Percentiles rank a stretch among this genome's conserved stretches.
These are phyloP conservation scores for Aporrectodea caliginosa DNA, from an alignment of 1,140 invertebrate genomes.

Conservation along the genomic window DNA sequence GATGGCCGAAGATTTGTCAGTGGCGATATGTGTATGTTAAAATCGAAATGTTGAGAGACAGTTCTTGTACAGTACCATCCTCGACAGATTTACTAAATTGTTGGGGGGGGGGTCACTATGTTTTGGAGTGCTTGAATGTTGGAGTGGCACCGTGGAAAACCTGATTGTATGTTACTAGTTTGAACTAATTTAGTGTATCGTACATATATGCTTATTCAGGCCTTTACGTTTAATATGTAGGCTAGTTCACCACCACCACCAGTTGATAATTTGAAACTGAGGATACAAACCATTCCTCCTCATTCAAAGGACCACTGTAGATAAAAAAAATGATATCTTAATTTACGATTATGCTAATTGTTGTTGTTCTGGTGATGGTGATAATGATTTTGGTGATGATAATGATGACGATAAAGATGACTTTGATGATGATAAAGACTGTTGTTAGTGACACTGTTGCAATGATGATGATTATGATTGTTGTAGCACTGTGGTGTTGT, in stretches of 20 bases:
- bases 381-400: background rate
- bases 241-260: background rate
- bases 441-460: background rate
- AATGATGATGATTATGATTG: background rate
- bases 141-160: background rate
- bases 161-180: too few relatives aligned
- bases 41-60: background rate
- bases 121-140: too few relatives aligned
- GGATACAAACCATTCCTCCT: too few relatives aligned
- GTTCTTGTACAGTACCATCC: too few relatives aligned
- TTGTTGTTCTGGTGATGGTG: background rate
- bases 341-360: background rate
- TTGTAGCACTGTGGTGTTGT: background rate
- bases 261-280: too few relatives aligned
- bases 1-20: background rate
- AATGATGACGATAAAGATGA: background rate
- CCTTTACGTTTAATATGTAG: background rate
- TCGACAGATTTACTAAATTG: background rate
- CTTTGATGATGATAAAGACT: background rate
- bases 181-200: background rate
- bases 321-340: background rate
- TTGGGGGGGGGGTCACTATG: too few relatives aligned
- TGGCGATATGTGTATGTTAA: background rate
- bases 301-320: too few relatives aligned
- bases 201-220: background rate